phyloP scores from a whole-genome alignment of 1,140 invertebrate species.

The Formica exsecta region DNA sequence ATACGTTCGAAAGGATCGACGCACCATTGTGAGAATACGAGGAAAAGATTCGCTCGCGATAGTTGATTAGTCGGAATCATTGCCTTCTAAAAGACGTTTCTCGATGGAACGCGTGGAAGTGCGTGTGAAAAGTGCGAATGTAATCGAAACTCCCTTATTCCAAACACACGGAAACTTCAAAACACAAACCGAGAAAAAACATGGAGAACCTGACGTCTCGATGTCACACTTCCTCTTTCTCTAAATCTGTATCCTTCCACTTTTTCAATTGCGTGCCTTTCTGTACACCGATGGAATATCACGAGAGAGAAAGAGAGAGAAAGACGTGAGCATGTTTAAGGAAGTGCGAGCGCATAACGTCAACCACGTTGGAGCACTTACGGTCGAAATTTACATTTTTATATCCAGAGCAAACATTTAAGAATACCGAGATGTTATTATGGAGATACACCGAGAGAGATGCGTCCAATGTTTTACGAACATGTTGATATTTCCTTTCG shows the following conservation, averaged over 20 bases:
- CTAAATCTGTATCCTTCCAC: slow-evolving; percentile 80
- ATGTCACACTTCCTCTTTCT: slow-evolving; percentile 6
- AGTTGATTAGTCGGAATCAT: slow-evolving; percentile 27
- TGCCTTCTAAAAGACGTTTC: slow-evolving; percentile 21
- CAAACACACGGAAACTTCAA: slow-evolving; percentile 18
- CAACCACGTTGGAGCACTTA: no score
- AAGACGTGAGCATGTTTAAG: slow-evolving; percentile 7
- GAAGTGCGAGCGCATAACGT: not conserved
- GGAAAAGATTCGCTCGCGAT: slow-evolving; percentile 21
- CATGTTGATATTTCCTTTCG: not conserved
- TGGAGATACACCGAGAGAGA: not conserved
- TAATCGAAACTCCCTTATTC: slow-evolving; percentile 11
- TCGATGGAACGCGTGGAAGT: not conserved
- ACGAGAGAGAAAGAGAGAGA: not conserved
- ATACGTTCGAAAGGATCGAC: not conserved
- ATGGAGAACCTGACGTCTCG: slow-evolving; percentile 3
- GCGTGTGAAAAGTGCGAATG: not conserved
- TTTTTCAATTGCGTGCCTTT: slow-evolving; percentile 82
- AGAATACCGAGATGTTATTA: not conserved
- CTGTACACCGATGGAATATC: slow-evolving; percentile 73
- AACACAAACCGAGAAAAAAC: not conserved
- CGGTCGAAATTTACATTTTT: slow-evolving; percentile 51
- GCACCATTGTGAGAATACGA: slow-evolving; percentile 7
- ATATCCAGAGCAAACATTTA: slow-evolving; percentile 27
- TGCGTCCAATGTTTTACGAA: not conserved